Evolutionary conservation across 2,888 invertebrate genomes (phyloP), one percentile per base, ranked within the genome.

Genomic region (Chelonus formosanus): DNA sequence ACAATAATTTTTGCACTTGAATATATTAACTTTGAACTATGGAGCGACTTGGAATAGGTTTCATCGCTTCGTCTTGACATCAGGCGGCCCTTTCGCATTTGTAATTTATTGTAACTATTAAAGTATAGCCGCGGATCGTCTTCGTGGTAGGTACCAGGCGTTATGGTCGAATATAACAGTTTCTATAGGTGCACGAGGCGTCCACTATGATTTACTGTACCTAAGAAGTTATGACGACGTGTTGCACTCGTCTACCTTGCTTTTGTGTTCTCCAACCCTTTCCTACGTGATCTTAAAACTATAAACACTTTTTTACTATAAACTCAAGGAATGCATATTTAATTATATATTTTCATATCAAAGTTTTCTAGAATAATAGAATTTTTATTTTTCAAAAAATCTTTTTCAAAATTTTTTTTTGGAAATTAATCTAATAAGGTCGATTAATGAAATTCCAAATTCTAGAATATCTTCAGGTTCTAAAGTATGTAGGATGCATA

Each of bases 101-200:
- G 78, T 52, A 52, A 52, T 52, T 52, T 52, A 52, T 52, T 52
- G 52, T 52, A 32, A 52, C 52, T 52, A 52, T 81, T 81, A 81
- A 81, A 81, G 78, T 80, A 81, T 80, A 76, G 76, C 78, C 73
- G 70, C 75, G 74, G 65, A 57, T 56, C 56, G 57, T 48, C 80
- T 77, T 80, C 80, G 80, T 77, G 79, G 79, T 79, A 77, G 78
- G 80, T 78, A 80, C 75, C 73, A 71, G 76, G 74, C 73, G 78
- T 80, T 80, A 80, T 74, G 80, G 79, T 76, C 78, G 80, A 80
- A 81, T 80, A 80, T 79, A 80, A 80, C 76, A 74, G 70, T 81
- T 81, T 81, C 81, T 79, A 81, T 81, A 79, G 81, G 78, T 79
- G 78, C 80, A 78, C 79, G 75, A 76, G 78, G 77, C 80, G 78